Evolutionary conservation across 2,888 invertebrate genomes (phyloP).

Genomic region (Agrotis exclamationis): DNA sequence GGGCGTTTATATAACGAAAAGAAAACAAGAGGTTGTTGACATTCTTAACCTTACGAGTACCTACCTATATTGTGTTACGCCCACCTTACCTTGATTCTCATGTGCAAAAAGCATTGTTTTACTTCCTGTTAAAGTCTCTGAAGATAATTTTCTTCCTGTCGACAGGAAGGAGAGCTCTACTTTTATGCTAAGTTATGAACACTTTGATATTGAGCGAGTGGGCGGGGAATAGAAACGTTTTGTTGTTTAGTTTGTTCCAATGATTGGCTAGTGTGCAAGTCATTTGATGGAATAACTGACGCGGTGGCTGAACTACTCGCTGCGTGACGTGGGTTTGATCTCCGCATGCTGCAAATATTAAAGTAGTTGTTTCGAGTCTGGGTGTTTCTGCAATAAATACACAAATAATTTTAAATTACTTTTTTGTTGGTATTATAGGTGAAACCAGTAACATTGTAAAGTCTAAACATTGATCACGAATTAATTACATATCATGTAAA

Average conservation of each 20-base stretch:
- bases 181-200: slow-evolving; percentile 25
- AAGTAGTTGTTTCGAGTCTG: no score
- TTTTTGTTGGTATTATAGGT: no score
- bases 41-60: slow-evolving; percentile 14
- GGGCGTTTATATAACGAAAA: slow-evolving; percentile 11
- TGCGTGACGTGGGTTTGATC: no score
- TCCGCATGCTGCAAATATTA: no score
- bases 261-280: neutral
- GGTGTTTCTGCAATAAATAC: no score
- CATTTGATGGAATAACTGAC: no score
- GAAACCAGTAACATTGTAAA: no score
- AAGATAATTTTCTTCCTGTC: slow-evolving; percentile 12
- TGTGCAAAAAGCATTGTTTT: slow-evolving; percentile 32
- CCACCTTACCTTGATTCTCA: slow-evolving; percentile 24
- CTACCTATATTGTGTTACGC: slow-evolving; percentile 31
- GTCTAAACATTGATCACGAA: no score
- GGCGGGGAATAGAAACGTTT: neutral
- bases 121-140: slow-evolving; percentile 23
- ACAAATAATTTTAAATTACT: no score
- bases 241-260: neutral
- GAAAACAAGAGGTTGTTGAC: slow-evolving; percentile 24
- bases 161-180: neutral
- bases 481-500: no score
- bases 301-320: no score
- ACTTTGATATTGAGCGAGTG: slow-evolving; percentile 6